A percentile compares a stretch with the other conserved stretches of the same genome.
Evolutionary conservation across 2,888 invertebrate species (phyloP).

Genomic region (Caenorhabditis imperialis): DNA sequence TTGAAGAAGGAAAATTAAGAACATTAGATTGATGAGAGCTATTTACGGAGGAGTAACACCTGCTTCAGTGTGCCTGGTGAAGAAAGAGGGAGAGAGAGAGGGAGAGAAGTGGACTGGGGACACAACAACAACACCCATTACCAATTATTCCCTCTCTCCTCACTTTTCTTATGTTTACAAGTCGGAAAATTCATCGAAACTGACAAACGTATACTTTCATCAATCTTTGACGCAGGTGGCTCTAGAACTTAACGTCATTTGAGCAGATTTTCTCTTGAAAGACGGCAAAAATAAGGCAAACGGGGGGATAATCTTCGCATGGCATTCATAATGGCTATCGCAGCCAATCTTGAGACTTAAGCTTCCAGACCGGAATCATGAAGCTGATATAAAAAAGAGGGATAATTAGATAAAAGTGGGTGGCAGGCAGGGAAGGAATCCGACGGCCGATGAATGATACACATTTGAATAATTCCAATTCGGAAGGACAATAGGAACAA

Average conservation of each 20-base stretch:
- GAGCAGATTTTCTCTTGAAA: too few relatives aligned
- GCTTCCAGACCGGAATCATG: conserved; percentile 49
- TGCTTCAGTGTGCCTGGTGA: conserved; percentile 18
- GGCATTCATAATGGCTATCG: neutral
- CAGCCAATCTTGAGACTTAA: neutral
- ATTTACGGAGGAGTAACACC: conserved; percentile 35
- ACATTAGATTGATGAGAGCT: conserved; percentile 28
- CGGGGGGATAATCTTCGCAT: conserved; percentile 14
- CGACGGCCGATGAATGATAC: conserved; percentile 40
- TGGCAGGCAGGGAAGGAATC: conserved; percentile 16
- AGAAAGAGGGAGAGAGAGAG: conserved; percentile 23
- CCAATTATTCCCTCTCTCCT: conserved; percentile 38
- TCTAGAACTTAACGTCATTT: too few relatives aligned
- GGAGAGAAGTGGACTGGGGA: conserved; percentile 22
- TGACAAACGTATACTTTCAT: too few relatives aligned
- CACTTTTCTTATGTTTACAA: conserved; percentile 5
- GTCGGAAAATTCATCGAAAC: too few relatives aligned
- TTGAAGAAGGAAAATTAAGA: neutral
- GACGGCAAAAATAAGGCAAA: too few relatives aligned
- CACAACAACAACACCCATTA: conserved; percentile 43
- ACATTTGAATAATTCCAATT: conserved; percentile 53
- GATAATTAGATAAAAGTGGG: conserved; percentile 39
- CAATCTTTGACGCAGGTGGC: too few relatives aligned
- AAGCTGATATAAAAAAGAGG: conserved; percentile 48
- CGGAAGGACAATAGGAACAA: conserved; percentile 46